Evolutionary conservation across 2,888 invertebrate species (phyloP).

Genomic region (Euphydryas editha): DNA sequence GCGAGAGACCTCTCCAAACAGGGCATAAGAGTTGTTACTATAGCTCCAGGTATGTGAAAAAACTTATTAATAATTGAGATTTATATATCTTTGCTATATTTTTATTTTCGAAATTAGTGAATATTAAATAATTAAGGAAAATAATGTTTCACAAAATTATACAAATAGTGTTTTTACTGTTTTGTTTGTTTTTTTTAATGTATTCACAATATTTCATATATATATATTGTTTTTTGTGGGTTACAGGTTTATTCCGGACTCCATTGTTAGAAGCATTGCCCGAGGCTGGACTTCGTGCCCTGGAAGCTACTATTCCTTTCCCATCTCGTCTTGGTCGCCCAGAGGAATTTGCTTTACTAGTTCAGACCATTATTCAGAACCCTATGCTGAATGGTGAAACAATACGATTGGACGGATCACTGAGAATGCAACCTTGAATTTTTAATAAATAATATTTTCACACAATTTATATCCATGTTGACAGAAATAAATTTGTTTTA

Average conservation of each 20-base stretch:
- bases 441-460: neutral
- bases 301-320: constrained; percentile 80
- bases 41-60: constrained; percentile 87
- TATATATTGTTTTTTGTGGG: no score
- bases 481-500: neutral
- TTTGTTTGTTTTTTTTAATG: no score
- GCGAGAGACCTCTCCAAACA: constrained; percentile 94
- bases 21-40: constrained; percentile 92
- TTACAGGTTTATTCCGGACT: constrained; percentile 82
- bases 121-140: neutral
- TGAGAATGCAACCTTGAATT: constrained; percentile 81
- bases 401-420: constrained; percentile 82
- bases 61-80: neutral
- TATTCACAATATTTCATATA: no score
- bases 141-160: no score
- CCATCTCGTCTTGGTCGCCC: constrained; percentile 81
- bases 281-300: constrained; percentile 73
- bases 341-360: constrained; percentile 80
- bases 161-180: no score
- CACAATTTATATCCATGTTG: neutral
- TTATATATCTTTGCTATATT: neutral
- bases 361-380: constrained; percentile 82
- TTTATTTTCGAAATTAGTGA: neutral
- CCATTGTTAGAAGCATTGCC: constrained; percentile 79
- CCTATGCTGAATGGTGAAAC: constrained; percentile 84